A percentile compares a stretch with the other conserved stretches of the same genome.
These are phyloP conservation scores for Helleia helle DNA, from an alignment of 2,888 invertebrate genomes.

Conservation along the genomic window DNA sequence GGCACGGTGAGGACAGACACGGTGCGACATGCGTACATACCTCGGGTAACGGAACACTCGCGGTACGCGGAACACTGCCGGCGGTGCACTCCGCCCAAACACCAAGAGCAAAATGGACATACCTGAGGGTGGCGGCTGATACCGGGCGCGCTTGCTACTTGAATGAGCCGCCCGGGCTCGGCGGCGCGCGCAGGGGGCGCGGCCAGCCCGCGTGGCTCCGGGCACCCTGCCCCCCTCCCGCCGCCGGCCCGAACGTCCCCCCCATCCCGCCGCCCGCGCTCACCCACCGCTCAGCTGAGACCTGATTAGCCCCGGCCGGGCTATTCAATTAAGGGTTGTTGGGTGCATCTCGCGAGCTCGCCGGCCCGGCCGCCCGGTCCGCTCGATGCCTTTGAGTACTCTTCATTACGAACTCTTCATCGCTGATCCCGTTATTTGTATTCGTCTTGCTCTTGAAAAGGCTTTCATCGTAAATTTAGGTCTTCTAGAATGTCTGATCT, in stretches of 20 bases:
- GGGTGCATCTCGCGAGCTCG: constrained; percentile 52
- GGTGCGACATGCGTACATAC: constrained; percentile 57
- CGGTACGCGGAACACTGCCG: constrained; percentile 54
- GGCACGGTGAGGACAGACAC: constrained; percentile 33
- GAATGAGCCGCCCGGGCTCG: constrained; percentile 67
- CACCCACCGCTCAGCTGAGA: constrained; percentile 64
- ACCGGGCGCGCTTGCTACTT: constrained; percentile 69
- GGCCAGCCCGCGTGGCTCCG: constrained; percentile 73
- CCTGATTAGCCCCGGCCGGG: constrained; percentile 69
- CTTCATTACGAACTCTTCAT: constrained; percentile 55
- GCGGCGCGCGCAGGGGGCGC: constrained; percentile 78
- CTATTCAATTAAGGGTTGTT: constrained; percentile 70
- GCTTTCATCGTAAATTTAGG: constrained; percentile 9
- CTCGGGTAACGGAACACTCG: constrained; percentile 30
- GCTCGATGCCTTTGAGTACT: constrained; percentile 45
- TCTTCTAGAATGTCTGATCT: background rate
- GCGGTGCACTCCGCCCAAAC: constrained; percentile 52
- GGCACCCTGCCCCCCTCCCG: constrained; percentile 45
- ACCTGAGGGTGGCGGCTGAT: constrained; percentile 70
- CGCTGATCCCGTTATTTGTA: constrained; percentile 43
- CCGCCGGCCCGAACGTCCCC: constrained; percentile 31
- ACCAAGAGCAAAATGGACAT: constrained; percentile 72
- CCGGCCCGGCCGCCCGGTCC: constrained; percentile 32
- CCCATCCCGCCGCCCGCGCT: constrained; percentile 22
- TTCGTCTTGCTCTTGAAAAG: constrained; percentile 23